Percentiles rank a stretch among this genome's conserved stretches.
These are phyloP conservation scores for Bergia puertoricense DNA, from an alignment of 92 coral and sea anemone species.

Conservation along the genomic window DNA sequence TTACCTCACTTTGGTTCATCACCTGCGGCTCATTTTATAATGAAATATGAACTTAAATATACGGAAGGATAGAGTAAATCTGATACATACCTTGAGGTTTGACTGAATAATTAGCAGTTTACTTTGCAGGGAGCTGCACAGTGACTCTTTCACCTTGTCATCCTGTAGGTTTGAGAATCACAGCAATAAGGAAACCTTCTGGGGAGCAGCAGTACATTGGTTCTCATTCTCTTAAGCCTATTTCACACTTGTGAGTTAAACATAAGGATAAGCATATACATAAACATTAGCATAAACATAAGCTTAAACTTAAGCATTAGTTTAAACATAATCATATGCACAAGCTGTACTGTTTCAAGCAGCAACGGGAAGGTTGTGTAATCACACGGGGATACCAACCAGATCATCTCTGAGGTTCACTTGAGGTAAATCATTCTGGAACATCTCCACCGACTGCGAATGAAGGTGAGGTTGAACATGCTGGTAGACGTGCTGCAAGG, in stretches of 20 bases:
- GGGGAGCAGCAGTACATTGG: background rate
- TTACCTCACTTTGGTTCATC: no score
- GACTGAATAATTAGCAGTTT: conserved; percentile 78
- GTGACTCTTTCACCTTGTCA: conserved; percentile 54
- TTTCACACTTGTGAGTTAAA: no score
- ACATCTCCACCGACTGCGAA: conserved; percentile 65
- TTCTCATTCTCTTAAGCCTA: no score
- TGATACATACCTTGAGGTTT: conserved; percentile 62
- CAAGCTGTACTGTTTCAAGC: no score
- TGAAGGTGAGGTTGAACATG: conserved; percentile 71
- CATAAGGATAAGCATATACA: no score
- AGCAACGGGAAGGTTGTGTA: background rate
- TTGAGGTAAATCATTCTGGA: conserved; percentile 68
- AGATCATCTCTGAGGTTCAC: conserved; percentile 73
- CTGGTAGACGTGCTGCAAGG: conserved; percentile 61
- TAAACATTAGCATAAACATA: no score
- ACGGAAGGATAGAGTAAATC: background rate
- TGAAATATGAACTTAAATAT: no score
- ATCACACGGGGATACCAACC: conserved; percentile 52
- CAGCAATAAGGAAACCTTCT: background rate
- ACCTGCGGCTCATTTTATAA: no score
- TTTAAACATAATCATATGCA: no score
- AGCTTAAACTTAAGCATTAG: no score
- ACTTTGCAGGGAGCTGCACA: conserved; percentile 80
- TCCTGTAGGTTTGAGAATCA: conserved; percentile 51